A percentile compares a stretch with the other conserved stretches of the same genome.
These are phyloP conservation scores for Drosophila parabipectinata DNA, from an alignment of 1,140 invertebrate genomes.

Conservation along the genomic window DNA sequence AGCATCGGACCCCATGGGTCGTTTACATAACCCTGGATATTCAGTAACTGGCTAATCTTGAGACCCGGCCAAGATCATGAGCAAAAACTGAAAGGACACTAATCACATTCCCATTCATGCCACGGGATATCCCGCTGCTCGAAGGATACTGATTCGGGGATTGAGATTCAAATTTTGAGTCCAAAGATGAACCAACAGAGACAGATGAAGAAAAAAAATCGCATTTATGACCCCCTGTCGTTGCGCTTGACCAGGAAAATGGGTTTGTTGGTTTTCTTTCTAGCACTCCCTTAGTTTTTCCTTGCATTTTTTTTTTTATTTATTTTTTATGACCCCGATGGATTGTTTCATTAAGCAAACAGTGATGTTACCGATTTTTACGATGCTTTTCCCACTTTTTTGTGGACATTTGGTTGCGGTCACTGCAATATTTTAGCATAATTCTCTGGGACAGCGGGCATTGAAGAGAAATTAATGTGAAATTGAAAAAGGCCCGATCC, in stretches of 20 bases:
- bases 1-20: constrained; percentile 22
- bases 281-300: background rate
- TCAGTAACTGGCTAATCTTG: constrained; percentile 5
- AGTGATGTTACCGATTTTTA: constrained; percentile 60
- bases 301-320: background rate
- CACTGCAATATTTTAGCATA: constrained; percentile 55
- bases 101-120: constrained; percentile 47
- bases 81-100: constrained; percentile 20
- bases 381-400: constrained; percentile 67
- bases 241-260: constrained; percentile 73
- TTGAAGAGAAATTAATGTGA: constrained; percentile 80
- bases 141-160: background rate
- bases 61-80: background rate
- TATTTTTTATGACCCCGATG: constrained; percentile 63
- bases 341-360: constrained; percentile 30
- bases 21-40: constrained; percentile 36
- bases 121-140: constrained; percentile 28
- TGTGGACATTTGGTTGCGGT: constrained; percentile 67
- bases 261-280: constrained; percentile 66
- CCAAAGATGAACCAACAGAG: constrained; percentile 43
- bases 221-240: constrained; percentile 62
- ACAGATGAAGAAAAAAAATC: background rate
- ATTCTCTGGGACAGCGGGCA: constrained; percentile 28
- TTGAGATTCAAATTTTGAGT: constrained; percentile 26
- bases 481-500: constrained; percentile 58